Evolutionary conservation across 2,888 invertebrate species (phyloP), one percentile per base, ranked within the genome.

Genomic region (Ectemnius cavifrons): DNA sequence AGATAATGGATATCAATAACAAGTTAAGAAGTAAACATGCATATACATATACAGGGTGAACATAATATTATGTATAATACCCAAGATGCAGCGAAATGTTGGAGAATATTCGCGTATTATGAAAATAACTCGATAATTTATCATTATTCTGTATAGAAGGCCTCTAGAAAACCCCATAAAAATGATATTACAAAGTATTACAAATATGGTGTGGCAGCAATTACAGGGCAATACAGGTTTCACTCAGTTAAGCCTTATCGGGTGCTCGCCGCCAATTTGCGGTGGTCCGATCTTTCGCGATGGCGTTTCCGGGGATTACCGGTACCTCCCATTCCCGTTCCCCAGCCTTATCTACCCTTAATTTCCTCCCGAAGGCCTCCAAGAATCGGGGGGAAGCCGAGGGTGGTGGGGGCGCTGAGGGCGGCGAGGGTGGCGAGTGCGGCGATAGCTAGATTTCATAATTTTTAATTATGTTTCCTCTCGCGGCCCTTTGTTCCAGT

Each of bases 381-480:
- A 47, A 56, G 47, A 49, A 58, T 73, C 65, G 4, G n/a, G 14
- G 18, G n/a, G 58, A 56, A 63, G 23, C 20, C 20, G 20, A 20
- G 20, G 20, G 2, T 2, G 20, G 20, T 2, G 20, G 2, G 20
- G 11, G 13, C n/a, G 52, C n/a, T 2, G 20, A n/a, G 46, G n/a
- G 58, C 46, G 63, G 47, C 61, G 71, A 67, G 23, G 11, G 14
- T 16, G 52, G 18, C 4, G 20, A n/a, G 46, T 14, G 58, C 46
- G 63, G 47, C 61, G 71, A 67, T 70, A 37, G 69, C 67, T 74
- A 68, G 37, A 49, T 66, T 46, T 60, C 73, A 71, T 83, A 76
- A 78, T 83, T 83, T 82, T 82, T 82, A 83, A 82, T 83, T 78
- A 77, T 68, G 71, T 73, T 79, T 78, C 69, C 75, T 67, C 63